A percentile compares a stretch with the other conserved stretches of the same genome.
Evolutionary conservation across 2,113 vertebrate genomes (phyloP).

Genomic region (Hydropotes inermis): DNA sequence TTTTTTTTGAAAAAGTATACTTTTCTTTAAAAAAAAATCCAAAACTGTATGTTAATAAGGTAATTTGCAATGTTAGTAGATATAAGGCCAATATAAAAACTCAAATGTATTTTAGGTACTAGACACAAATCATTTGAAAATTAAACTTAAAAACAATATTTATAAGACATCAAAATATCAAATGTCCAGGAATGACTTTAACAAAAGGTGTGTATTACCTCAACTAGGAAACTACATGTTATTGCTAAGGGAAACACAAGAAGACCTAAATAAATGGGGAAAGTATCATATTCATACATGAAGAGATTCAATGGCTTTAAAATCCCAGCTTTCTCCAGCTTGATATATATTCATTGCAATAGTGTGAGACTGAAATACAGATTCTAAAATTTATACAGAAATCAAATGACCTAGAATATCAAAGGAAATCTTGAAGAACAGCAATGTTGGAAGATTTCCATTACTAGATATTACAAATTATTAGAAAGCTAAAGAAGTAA

Average conservation of each 20-base stretch:
- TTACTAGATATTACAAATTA: background rate
- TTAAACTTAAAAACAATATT: background rate
- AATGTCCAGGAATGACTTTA: background rate
- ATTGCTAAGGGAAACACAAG: background rate
- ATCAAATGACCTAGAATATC: background rate
- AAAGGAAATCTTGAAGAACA: background rate
- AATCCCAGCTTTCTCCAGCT: background rate
- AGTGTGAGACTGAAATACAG: background rate
- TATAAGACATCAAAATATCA: background rate
- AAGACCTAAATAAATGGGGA: background rate
- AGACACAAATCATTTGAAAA: background rate
- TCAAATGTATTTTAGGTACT: background rate
- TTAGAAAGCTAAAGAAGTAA: background rate
- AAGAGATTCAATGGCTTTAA: background rate
- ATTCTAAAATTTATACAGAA: background rate
- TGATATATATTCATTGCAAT: background rate
- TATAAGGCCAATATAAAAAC: background rate
- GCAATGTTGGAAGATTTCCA: background rate
- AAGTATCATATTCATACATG: background rate
- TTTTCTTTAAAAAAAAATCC: background rate
- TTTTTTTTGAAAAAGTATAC: background rate
- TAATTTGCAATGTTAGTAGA: background rate
- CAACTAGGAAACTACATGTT: background rate
- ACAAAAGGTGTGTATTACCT: background rate
- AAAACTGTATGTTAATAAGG: background rate